Conservation (phyloP, 2,888 invertebrate species). For the Syrphus vitripennis region DNA sequence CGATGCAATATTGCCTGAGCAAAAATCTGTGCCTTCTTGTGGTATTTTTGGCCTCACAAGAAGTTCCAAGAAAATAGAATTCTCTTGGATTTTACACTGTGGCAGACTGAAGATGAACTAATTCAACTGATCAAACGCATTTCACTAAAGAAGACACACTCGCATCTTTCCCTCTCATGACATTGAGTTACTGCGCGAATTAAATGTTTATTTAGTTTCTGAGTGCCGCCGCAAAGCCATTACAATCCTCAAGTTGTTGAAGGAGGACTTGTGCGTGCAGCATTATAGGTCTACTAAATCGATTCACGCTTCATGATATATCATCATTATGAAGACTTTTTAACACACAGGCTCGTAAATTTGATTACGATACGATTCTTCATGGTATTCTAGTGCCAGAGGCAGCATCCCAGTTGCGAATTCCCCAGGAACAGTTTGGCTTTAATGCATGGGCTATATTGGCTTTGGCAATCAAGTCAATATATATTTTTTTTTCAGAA, state of each 20-base stretch:
- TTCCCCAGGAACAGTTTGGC: background rate
- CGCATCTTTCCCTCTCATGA: slow-evolving; percentile 23
- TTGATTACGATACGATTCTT: slow-evolving; percentile 18
- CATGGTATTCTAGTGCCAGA: background rate
- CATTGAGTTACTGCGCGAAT: slow-evolving; percentile 29
- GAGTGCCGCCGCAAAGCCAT: background rate
- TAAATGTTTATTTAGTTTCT: slow-evolving; percentile 18
- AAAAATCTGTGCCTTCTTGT: slow-evolving; percentile 7
- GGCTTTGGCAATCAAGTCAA: slow-evolving; percentile 15
- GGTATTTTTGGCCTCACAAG: slow-evolving; percentile 29
- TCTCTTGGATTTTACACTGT: background rate
- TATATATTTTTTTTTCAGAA: background rate
- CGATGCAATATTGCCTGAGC: background rate
- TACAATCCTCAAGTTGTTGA: too few relatives aligned
- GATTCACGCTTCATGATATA: slow-evolving; percentile 18
- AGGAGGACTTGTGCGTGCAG: background rate
- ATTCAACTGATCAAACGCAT: slow-evolving; percentile 42
- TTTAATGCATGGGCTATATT: slow-evolving; percentile 32
- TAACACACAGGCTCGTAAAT: slow-evolving; percentile 2
- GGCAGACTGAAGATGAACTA: slow-evolving; percentile 17
- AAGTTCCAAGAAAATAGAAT: slow-evolving; percentile 2
- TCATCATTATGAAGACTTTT: slow-evolving; percentile 18
- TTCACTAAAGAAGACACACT: background rate
- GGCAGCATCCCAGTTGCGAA: background rate
- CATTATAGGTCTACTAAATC: slow-evolving; percentile 19